Percentiles rank a stretch among this genome's conserved stretches.
Conservation (phyloP, 2,797 vertebrate genomes). For the Petrocephalus sullivani region DNA sequence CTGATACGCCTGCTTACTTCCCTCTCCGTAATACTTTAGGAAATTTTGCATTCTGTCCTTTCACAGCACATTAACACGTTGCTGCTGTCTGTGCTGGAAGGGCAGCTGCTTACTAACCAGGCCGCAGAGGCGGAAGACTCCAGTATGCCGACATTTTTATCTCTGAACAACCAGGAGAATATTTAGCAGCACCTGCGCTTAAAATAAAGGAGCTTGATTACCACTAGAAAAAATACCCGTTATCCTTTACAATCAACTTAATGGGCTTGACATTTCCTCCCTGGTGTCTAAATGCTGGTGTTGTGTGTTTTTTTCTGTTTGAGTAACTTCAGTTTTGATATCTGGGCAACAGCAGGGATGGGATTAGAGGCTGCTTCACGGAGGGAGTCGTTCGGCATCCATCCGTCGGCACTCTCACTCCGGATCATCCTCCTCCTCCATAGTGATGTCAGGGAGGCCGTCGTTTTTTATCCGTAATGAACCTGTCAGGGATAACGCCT, state of each 20-base stretch:
- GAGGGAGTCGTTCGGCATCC: neutral
- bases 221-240: neutral
- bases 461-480: slow-evolving; percentile 74
- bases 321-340: neutral
- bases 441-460: slow-evolving; percentile 52
- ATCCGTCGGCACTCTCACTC: neutral
- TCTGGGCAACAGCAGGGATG: neutral
- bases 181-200: neutral
- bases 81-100: neutral
- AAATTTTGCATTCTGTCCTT: neutral
- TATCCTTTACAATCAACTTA: slow-evolving; percentile 29
- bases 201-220: neutral
- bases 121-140: neutral
- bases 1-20: slow-evolving; percentile 17
- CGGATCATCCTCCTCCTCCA: slow-evolving; percentile 38
- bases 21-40: neutral
- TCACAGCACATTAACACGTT: neutral
- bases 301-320: neutral
- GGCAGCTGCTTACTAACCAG: slow-evolving; percentile 1
- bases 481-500: slow-evolving; percentile 69
- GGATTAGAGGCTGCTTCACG: neutral
- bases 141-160: neutral
- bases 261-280: slow-evolving; percentile 24
- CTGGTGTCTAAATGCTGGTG: slow-evolving; percentile 5
- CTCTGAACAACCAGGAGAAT: neutral